A percentile compares a stretch with the other conserved stretches of the same genome.
These are phyloP conservation scores for Nannoperca obscura DNA, from an alignment of 2,797 vertebrate genomes.

Conservation along the genomic window DNA sequence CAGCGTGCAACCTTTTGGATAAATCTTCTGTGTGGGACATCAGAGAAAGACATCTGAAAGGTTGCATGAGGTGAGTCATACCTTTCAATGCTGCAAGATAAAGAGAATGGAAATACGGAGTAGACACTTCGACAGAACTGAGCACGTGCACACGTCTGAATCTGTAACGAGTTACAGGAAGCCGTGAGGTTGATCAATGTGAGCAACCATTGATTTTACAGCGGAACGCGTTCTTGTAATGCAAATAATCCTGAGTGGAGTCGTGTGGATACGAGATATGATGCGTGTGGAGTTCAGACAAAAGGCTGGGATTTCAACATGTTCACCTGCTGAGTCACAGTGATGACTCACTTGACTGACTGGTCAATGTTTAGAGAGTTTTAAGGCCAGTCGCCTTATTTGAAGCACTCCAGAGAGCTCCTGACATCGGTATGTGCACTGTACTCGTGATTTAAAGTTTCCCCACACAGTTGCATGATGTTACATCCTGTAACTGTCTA, in stretches of 20 bases:
- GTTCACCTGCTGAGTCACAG: slow-evolving; percentile 34
- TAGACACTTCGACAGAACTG: neutral
- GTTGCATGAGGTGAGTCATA: slow-evolving; percentile 9
- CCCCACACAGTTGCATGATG: neutral
- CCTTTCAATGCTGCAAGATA: slow-evolving; percentile 14
- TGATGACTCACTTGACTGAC: slow-evolving; percentile 26
- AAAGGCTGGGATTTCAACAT: neutral
- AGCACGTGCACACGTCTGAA: slow-evolving; percentile 3
- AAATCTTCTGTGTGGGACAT: slow-evolving; percentile 19
- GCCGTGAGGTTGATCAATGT: neutral
- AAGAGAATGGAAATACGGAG: neutral
- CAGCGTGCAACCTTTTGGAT: slow-evolving; percentile 23
- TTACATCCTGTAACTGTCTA: neutral
- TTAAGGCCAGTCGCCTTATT: slow-evolving; percentile 24
- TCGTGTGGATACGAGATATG: neutral
- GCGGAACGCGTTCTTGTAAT: neutral
- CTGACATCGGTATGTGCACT: slow-evolving; percentile 9
- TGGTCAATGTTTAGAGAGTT: slow-evolving; percentile 13
- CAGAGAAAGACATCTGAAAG: slow-evolving; percentile 21
- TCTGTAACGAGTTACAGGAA: slow-evolving; percentile 3
- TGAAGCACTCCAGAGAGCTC: slow-evolving; percentile 19
- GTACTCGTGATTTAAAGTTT: slow-evolving; percentile 5
- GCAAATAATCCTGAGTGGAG: slow-evolving; percentile 13
- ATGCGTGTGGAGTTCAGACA: slow-evolving; percentile 3
- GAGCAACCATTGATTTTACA: slow-evolving; percentile 15